Base-by-base conservation (phyloP, 2,888 invertebrate species). In the Rotaria socialis region DNA sequence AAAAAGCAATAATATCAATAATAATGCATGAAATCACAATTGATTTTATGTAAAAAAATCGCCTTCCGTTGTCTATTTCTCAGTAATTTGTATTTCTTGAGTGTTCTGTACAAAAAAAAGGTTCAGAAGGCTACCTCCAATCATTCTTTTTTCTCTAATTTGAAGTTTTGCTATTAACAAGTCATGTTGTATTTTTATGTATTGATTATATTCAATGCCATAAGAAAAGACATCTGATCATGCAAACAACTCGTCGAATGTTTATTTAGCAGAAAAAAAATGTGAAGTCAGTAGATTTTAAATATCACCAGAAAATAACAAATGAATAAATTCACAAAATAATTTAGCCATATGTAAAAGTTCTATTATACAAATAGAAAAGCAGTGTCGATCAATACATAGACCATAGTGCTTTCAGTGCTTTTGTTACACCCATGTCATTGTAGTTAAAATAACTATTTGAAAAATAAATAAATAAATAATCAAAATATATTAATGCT, bases 381-480 rank as follows among this genome's bases (percentile, higher is more conserved):
- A 16, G 27, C 16, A 16, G 35, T 4, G 11, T 67, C 35, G 8
- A 4, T 80, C 19, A 80, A 80, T 80, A n/a, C 19, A 86, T 58
- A 24, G 86, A 24, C 86, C 86, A 86, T 16, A 86, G 50, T 85
- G 85, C 75, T 85, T 86, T 86, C 50, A 86, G n/a, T 60, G 86
- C 86, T 41, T 85, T 86, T 75, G 85, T 67, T 58, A 86, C 27
- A 52, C 85, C 86, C 55, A 86, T 55, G 84, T 86, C 80, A 24
- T n/a, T 84, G n/a, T 85, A 84, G 27, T 86, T 86, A n/a, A 85
- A 86, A 84, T 86, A 86, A n/a, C 85, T 67, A 67, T 35, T 19
- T 16, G 27, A 19, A 41, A 67, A 67, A 67, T 14, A 67, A 67
- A 35, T 19, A 67, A 10, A 60, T 60, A 27, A 60, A 27, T n/a